phyloP scores from a whole-genome alignment of 2,797 vertebrate species.

The Semaprochilodus insignis region DNA sequence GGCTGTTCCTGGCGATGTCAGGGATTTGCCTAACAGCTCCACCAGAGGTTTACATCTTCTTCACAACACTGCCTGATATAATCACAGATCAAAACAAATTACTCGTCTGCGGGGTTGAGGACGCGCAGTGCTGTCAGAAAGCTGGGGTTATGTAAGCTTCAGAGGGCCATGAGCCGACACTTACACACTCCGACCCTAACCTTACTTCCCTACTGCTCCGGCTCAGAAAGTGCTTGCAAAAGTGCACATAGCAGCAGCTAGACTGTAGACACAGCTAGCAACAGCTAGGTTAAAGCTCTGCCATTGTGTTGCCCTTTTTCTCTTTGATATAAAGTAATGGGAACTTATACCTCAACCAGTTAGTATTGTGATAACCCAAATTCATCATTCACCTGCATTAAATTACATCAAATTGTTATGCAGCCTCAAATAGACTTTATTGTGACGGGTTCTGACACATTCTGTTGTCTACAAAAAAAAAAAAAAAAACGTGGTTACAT shows the following conservation, averaged over 20 bases:
- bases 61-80: constrained; percentile 79
- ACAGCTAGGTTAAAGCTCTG: background rate
- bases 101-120: constrained; percentile 80
- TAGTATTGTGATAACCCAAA: too few relatives aligned
- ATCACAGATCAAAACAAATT: constrained; percentile 87
- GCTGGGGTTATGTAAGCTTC: constrained; percentile 82
- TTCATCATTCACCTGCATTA: too few relatives aligned
- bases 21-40: constrained; percentile 85
- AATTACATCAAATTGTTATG: too few relatives aligned
- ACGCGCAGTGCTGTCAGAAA: constrained; percentile 78
- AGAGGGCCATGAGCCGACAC: constrained; percentile 68
- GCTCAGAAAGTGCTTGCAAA: background rate
- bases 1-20: constrained; percentile 76
- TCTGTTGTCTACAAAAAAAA: too few relatives aligned
- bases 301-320: background rate
- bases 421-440: too few relatives aligned
- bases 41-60: constrained; percentile 84
- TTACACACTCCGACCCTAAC: background rate
- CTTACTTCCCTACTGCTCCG: background rate
- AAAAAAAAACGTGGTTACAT: too few relatives aligned
- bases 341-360: too few relatives aligned
- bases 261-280: background rate
- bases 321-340: too few relatives aligned
- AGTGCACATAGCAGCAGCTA: background rate
- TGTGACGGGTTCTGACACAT: too few relatives aligned